phyloP scores from a whole-genome alignment of 2,888 invertebrate genomes.

The Scaptomyza parva region DNA sequence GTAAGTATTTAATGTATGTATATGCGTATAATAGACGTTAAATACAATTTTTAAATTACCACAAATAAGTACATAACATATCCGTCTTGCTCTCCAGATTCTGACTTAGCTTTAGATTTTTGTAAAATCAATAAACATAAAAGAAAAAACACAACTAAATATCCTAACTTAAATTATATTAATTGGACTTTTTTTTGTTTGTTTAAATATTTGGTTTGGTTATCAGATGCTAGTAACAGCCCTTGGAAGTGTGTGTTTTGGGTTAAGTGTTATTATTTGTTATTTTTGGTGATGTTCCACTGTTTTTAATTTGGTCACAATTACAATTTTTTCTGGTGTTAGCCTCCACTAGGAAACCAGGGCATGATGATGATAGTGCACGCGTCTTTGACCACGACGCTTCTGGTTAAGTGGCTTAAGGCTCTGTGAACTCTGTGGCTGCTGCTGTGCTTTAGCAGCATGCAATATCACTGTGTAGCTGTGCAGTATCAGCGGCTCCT shows the following conservation, averaged over 20 bases:
- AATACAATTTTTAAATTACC: slow-evolving; percentile 61
- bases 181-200: slow-evolving; percentile 50
- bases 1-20: slow-evolving; percentile 30
- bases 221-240: slow-evolving; percentile 71
- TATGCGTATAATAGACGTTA: slow-evolving; percentile 61
- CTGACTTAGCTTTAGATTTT: slow-evolving; percentile 55
- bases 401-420: slow-evolving; percentile 37
- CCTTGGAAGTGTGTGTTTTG: slow-evolving; percentile 64
- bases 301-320: slow-evolving; percentile 41
- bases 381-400: slow-evolving; percentile 61
- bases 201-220: slow-evolving; percentile 79
- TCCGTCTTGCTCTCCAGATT: slow-evolving; percentile 7
- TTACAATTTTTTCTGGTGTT: background rate
- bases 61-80: slow-evolving; percentile 65
- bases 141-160: slow-evolving; percentile 66
- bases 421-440: slow-evolving; percentile 38
- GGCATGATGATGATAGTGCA: slow-evolving; percentile 71
- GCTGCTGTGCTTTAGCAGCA: slow-evolving; percentile 36
- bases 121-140: slow-evolving; percentile 54
- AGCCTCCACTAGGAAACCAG: slow-evolving; percentile 78
- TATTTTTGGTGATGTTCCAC: slow-evolving; percentile 38
- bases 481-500: slow-evolving; percentile 59
- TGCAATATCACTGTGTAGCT: slow-evolving; percentile 72
- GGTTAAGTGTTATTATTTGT: slow-evolving; percentile 2
- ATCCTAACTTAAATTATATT: slow-evolving; percentile 79